These are phyloP conservation scores for Acanthornis magna DNA, from an alignment of 2,797 vertebrate genomes.

Conservation along the genomic window DNA sequence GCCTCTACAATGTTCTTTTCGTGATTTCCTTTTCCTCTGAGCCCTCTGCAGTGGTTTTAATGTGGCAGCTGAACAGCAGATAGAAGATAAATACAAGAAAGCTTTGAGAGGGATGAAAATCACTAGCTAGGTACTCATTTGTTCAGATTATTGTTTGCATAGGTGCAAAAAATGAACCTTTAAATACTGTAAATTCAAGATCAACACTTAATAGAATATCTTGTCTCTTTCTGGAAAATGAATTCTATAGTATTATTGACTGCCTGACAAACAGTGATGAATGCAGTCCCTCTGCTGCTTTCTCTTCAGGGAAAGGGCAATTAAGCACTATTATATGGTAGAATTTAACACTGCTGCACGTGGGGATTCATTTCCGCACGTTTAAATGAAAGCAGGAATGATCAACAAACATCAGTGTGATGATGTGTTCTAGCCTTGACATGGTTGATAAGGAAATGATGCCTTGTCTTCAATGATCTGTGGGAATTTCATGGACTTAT, in stretches of 20 bases:
- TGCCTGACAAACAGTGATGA: not conserved
- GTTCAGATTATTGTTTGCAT: not conserved
- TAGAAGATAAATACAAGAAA: not conserved
- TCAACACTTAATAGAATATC: not conserved
- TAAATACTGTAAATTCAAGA: not conserved
- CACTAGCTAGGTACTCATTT: not conserved
- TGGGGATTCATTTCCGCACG: not conserved
- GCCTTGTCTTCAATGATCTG: not conserved
- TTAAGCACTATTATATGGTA: not conserved
- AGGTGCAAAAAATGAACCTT: not conserved
- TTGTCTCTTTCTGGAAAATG: not conserved
- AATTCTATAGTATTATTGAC: not conserved
- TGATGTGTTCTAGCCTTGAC: not conserved
- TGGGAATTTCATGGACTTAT: not conserved
- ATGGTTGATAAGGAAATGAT: not conserved
- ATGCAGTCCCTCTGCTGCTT: not conserved
- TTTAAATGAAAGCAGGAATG: not conserved
- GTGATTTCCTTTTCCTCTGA: not conserved
- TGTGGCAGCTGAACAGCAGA: not conserved
- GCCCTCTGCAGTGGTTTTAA: not conserved
- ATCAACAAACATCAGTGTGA: not conserved
- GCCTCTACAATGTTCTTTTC: not conserved
- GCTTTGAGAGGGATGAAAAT: not conserved
- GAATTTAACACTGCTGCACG: not conserved
- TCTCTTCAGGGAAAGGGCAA: not conserved